phyloP scores from a whole-genome alignment of 2,113 vertebrate genomes.

The Vidua macroura region DNA sequence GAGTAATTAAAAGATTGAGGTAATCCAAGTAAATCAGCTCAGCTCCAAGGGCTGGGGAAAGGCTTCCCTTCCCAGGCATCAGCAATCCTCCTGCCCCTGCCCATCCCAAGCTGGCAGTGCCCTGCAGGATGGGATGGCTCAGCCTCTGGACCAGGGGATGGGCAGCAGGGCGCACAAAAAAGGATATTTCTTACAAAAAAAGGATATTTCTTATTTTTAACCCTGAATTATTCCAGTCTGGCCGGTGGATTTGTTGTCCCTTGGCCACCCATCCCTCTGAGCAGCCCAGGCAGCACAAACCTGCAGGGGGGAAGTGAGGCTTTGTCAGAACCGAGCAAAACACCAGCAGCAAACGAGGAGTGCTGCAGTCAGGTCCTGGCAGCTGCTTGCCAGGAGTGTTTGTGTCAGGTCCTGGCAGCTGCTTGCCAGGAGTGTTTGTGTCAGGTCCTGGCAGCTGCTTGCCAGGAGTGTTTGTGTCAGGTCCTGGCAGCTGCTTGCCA shows the following conservation, averaged over 20 bases:
- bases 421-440: neutral
- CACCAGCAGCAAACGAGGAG: neutral
- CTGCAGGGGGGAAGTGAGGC: slow-evolving; percentile 19
- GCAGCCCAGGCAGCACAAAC: neutral
- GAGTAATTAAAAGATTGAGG: slow-evolving; percentile 49
- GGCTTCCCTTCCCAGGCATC: neutral
- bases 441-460: neutral
- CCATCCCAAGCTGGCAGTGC: neutral
- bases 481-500: neutral
- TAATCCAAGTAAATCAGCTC: slow-evolving; percentile 2
- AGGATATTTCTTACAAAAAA: neutral
- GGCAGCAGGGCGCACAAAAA: neutral
- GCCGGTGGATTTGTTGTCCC: neutral
- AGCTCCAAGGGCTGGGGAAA: neutral
- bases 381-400: neutral
- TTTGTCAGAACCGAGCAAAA: slow-evolving; percentile 45
- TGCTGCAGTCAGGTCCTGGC: neutral
- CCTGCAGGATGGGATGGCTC: neutral
- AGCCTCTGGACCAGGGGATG: neutral
- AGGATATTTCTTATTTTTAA: neutral
- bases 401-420: neutral
- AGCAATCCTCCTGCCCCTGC: neutral
- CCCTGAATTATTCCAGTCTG: neutral
- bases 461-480: neutral
- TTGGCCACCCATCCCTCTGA: neutral